These are phyloP conservation scores for Pemphredon lugubris DNA, from an alignment of 2,888 invertebrate genomes.

Conservation along the genomic window DNA sequence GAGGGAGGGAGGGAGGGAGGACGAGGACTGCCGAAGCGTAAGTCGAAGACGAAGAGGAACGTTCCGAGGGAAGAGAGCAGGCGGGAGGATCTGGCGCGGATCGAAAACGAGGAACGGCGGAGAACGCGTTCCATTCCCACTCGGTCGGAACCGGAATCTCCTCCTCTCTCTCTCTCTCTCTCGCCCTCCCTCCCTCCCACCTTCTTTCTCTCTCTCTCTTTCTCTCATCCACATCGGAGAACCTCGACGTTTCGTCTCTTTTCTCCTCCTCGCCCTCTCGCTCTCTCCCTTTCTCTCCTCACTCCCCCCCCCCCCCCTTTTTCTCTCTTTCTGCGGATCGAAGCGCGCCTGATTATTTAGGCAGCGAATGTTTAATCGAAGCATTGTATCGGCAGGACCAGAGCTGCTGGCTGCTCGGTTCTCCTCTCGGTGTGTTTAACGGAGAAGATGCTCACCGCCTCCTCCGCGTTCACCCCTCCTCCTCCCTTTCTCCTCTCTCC, in stretches of 20 bases:
- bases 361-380: constrained; percentile 81
- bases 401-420: constrained; percentile 49
- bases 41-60: constrained; percentile 41
- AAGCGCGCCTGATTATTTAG: constrained; percentile 79
- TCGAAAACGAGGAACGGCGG: constrained; percentile 68
- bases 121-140: constrained; percentile 69
- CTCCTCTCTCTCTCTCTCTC: constrained; percentile 42
- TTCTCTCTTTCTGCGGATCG: constrained; percentile 58
- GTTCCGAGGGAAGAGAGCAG: constrained; percentile 7
- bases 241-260: constrained; percentile 25
- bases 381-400: constrained; percentile 77
- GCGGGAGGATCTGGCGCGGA: constrained; percentile 54
- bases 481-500: constrained; percentile 11
- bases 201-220: no score
- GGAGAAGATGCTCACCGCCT: constrained; percentile 56
- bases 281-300: constrained; percentile 19
- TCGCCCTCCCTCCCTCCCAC: constrained; percentile 18
- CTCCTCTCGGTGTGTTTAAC: constrained; percentile 64
- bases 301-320: constrained; percentile 42
- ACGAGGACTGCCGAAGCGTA: constrained; percentile 33
- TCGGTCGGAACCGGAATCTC: constrained; percentile 69
- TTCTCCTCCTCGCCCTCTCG: constrained; percentile 29
- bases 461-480: constrained; percentile 45
- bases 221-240: constrained; percentile 16
- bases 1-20: constrained; percentile 18